phyloP scores from a whole-genome alignment of 2,797 vertebrate species.

The Takifugu rubripes region DNA sequence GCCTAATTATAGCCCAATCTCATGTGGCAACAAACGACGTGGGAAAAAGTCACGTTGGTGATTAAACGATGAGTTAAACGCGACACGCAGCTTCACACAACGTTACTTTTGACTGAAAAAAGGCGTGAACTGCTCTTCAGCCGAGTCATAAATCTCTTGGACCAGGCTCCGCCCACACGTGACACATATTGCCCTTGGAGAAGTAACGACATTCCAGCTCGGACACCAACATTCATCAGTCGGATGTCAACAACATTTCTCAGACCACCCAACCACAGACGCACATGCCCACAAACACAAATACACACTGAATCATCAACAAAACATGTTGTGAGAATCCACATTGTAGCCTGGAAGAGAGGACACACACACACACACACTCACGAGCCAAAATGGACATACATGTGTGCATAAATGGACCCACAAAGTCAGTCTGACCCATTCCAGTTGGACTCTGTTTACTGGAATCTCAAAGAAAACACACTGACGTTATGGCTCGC shows the following conservation, averaged over 20 bases:
- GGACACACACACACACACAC: constrained; percentile 17
- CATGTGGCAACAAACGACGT: constrained; percentile 27
- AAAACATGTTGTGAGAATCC: constrained; percentile 26
- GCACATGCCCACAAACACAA: constrained; percentile 40
- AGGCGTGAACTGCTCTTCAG: not conserved
- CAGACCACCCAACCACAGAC: constrained; percentile 33
- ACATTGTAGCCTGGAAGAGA: constrained; percentile 17
- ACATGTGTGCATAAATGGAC: constrained; percentile 12
- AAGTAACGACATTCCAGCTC: constrained; percentile 27
- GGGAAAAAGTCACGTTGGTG: constrained; percentile 30
- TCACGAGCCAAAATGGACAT: constrained; percentile 20
- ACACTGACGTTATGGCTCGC: constrained; percentile 30
- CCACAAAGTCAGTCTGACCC: constrained; percentile 39
- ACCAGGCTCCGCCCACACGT: constrained; percentile 8
- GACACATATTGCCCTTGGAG: constrained; percentile 21
- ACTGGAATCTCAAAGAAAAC: constrained; percentile 22
- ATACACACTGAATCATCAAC: constrained; percentile 24
- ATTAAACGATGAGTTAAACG: constrained; percentile 11
- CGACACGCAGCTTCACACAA: too few species aligned
- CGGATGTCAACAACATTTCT: constrained; percentile 31
- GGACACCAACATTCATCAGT: constrained; percentile 34
- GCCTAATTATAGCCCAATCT: constrained; percentile 57
- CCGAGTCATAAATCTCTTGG: constrained; percentile 8
- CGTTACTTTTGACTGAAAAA: not conserved
- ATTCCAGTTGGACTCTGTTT: constrained; percentile 48